Base-by-base conservation (phyloP, 2,797 vertebrate species). In the Sebastes taczanowskii region DNA sequence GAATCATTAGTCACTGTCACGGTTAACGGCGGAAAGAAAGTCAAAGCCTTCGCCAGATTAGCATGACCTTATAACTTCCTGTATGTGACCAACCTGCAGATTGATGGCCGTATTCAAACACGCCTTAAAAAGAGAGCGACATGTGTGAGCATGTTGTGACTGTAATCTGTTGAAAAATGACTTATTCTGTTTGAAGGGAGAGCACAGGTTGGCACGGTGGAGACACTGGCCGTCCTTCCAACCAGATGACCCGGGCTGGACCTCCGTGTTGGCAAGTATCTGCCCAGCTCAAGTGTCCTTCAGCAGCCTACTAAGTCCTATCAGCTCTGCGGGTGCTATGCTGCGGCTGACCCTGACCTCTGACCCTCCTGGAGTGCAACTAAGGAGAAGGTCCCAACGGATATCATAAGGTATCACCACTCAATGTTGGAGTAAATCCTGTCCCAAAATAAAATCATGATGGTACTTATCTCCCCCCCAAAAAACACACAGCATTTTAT, bases 1-100 rank as follows among this genome's bases (percentile, higher is more conserved):
- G 81, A 74, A 9, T 78, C 89, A 87, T 94, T 86, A 30, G 68
- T 94, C 93, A 90, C 71, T 92, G 93, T 93, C 91, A 46, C 62
- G 25, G 82, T 61, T 10, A 22, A 20, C 34, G 29, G 78, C 23
- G 23, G 75, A 59, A 61, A 76, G 69, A 81, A 82, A 80, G 71
- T 66, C 70, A 25, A 34, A 78, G 67, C 60, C 56, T 73, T 66
- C 23, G 14, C 53, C 75, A 38, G 66, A 85, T 83, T 59, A 67
- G 30, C 20, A 8, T 38, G 85, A 87, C 75, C 64, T 78, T 35
- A 53, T 35, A 81, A 64, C 86, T 82, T 77, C 62, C 46, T 63
- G 68, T 46, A 13, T 52, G 67, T 65, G 72, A 77, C 55, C 74
- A 77, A 81, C 56, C 76, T 65, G 62, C 71, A 25, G 42, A 55